Conservation (phyloP, 2,888 invertebrate species). For the Sthenelais limicola region DNA sequence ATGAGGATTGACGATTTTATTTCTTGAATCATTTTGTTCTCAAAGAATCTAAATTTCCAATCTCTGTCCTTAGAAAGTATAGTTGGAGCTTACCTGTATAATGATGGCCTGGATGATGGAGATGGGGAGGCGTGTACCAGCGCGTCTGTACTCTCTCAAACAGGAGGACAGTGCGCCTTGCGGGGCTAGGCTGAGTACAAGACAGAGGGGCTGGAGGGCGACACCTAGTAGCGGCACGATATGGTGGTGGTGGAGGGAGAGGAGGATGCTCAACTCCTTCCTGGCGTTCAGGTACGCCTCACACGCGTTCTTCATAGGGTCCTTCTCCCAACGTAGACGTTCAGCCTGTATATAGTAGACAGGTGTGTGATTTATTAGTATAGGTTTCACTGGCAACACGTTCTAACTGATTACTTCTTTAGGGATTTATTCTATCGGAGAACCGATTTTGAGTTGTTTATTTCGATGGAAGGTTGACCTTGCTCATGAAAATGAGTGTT, state of each 20-base stretch:
- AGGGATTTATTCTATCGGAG: too few species aligned
- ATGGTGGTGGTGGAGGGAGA: constrained; percentile 90
- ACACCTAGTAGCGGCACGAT: constrained; percentile 94
- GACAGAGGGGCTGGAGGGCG: constrained; percentile 88
- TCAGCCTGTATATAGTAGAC: constrained; percentile 43
- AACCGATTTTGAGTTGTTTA: too few species aligned
- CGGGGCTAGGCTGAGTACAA: constrained; percentile 92
- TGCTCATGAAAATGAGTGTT: too few species aligned
- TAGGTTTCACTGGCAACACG: too few species aligned
- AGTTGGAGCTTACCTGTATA: constrained; percentile 85
- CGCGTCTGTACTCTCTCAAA: constrained; percentile 87
- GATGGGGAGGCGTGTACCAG: constrained; percentile 86
- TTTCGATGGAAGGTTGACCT: too few species aligned
- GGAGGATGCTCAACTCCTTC: constrained; percentile 92
- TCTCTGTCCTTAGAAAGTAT: too few species aligned
- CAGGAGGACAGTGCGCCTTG: constrained; percentile 90
- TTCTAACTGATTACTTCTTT: too few species aligned
- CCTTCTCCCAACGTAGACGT: constrained; percentile 84
- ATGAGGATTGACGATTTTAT: too few species aligned
- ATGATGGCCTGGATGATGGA: constrained; percentile 88
- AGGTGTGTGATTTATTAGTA: too few species aligned
- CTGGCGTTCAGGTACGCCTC: constrained; percentile 97
- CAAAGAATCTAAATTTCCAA: too few species aligned
- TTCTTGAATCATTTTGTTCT: too few species aligned
- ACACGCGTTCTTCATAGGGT: constrained; percentile 91